Conservation (phyloP, 2,797 vertebrate species). For the Phoxinus dragarum region DNA sequence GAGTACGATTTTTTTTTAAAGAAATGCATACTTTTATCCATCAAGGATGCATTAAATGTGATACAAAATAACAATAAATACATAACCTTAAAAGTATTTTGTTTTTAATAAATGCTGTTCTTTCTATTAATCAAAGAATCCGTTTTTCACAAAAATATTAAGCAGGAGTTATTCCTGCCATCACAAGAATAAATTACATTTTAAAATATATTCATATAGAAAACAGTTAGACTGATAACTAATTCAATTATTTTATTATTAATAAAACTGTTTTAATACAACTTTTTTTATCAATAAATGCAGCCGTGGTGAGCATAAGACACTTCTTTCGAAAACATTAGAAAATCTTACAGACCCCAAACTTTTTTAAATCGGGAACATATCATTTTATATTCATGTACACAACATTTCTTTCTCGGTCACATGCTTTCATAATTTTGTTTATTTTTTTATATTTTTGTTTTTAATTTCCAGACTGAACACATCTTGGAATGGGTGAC, state of each 20-base stretch:
- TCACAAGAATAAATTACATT: not conserved
- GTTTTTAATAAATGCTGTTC: too few species aligned
- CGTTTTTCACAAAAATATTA: not conserved
- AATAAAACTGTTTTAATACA: too few species aligned
- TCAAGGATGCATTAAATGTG: not conserved
- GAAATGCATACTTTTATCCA: not conserved
- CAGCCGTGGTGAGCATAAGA: not conserved
- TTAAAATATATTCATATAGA: not conserved
- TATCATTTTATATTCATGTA: not conserved
- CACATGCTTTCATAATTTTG: constrained; percentile 6
- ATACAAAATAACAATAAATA: not conserved
- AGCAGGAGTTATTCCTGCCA: not conserved
- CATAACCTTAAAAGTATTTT: too few species aligned
- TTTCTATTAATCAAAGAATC: too few species aligned
- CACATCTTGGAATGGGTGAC: constrained; percentile 10
- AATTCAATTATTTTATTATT: too few species aligned
- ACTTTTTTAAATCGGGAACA: not conserved
- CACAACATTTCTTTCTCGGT: not conserved
- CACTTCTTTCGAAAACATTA: not conserved
- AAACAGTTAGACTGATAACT: too few species aligned
- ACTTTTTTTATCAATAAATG: not conserved
- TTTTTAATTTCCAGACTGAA: constrained; percentile 9
- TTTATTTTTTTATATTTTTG: constrained; percentile 13
- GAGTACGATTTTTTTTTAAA: not conserved
- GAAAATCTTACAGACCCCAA: not conserved